These are phyloP conservation scores for Nanorana parkeri DNA, from an alignment of 2,113 vertebrate genomes.

Conservation along the genomic window DNA sequence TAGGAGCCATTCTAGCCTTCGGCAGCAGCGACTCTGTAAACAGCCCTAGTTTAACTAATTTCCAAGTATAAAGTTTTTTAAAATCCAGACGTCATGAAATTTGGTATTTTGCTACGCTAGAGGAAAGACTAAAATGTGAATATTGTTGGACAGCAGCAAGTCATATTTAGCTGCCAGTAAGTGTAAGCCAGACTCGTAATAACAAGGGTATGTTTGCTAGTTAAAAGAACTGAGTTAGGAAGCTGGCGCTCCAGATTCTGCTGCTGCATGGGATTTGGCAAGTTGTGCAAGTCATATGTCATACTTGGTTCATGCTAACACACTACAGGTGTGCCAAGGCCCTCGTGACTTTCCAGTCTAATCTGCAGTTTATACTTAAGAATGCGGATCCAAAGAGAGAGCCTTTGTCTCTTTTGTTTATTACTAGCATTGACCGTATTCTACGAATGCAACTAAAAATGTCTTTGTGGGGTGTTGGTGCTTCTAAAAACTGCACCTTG, in stretches of 20 bases:
- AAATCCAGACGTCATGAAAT: conserved; percentile 7
- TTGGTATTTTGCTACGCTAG: neutral
- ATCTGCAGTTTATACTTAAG: neutral
- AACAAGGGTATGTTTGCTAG: conserved; percentile 8
- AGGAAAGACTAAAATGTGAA: neutral
- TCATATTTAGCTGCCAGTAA: neutral
- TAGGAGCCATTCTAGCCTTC: no score
- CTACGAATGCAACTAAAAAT: no score
- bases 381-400: neutral
- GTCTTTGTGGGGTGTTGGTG: no score
- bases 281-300: neutral
- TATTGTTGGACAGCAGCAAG: neutral
- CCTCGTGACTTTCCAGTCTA: neutral
- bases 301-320: neutral
- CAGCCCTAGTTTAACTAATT: neutral
- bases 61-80: neutral
- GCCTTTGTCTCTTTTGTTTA: no score
- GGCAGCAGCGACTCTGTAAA: no score
- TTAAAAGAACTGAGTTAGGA: neutral
- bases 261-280: conserved; percentile 27
- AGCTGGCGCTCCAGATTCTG: neutral
- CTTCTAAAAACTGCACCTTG: no score
- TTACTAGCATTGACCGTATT: no score
- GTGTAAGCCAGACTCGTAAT: neutral
- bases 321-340: neutral